phyloP scores from a whole-genome alignment of 2,888 invertebrate genomes.

The Ichneumon xanthorius region DNA sequence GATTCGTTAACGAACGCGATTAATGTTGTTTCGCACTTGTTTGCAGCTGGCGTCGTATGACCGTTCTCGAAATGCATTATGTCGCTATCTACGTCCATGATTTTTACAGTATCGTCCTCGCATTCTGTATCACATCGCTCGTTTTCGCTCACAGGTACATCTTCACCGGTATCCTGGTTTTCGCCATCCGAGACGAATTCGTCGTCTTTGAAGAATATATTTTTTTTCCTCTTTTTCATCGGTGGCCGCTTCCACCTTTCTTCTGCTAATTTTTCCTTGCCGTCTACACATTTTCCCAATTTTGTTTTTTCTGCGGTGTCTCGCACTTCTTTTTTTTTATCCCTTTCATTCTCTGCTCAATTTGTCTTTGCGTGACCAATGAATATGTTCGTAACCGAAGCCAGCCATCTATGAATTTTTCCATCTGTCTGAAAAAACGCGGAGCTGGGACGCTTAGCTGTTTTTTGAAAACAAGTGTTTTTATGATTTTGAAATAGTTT shows the following conservation, averaged over 20 bases:
- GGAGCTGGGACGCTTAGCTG: constrained; percentile 18
- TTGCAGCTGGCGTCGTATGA: background rate
- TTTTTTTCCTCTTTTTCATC: background rate
- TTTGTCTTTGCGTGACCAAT: constrained; percentile 28
- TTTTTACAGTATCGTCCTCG: background rate
- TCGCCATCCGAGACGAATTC: background rate
- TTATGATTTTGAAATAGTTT: constrained; percentile 52
- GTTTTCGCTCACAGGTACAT: background rate
- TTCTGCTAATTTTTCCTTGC: background rate
- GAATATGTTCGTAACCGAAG: constrained; percentile 18
- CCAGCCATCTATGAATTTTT: constrained; percentile 17
- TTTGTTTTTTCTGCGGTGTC: background rate
- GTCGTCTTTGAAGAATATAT: background rate
- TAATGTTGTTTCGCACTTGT: background rate
- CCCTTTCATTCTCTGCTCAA: background rate
- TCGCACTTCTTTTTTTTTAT: background rate
- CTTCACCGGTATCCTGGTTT: background rate
- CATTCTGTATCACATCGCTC: background rate
- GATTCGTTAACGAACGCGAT: background rate
- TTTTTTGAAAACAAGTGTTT: constrained; percentile 17
- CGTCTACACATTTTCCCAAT: background rate
- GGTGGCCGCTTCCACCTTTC: background rate
- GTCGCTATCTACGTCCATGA: background rate
- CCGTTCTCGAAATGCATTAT: background rate
- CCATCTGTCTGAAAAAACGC: constrained; percentile 25